These are phyloP conservation scores for Glareola pratincola DNA, from an alignment of 2,113 vertebrate species.

Conservation along the genomic window DNA sequence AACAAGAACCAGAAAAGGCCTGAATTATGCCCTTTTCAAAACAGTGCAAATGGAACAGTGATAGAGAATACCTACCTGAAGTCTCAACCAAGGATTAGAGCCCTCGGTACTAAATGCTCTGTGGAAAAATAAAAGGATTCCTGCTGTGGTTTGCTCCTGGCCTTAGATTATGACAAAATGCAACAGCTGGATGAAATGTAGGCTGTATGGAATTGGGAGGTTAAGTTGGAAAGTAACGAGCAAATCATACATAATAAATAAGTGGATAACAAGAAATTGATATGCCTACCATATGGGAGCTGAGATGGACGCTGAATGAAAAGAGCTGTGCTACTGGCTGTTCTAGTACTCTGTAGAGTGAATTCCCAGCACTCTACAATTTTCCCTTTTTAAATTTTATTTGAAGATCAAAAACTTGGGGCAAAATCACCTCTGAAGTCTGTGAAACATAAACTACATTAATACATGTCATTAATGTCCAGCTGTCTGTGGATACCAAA, in stretches of 20 bases:
- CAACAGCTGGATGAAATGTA: slow-evolving; percentile 48
- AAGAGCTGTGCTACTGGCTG: background rate
- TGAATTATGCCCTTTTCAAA: background rate
- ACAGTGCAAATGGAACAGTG: background rate
- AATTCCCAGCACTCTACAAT: background rate
- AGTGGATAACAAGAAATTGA: slow-evolving; percentile 47
- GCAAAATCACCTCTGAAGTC: background rate
- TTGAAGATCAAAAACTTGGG: background rate
- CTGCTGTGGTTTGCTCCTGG: background rate
- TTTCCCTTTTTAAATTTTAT: background rate
- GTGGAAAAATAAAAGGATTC: slow-evolving; percentile 7
- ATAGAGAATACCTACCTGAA: background rate
- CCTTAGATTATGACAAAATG: slow-evolving; percentile 4
- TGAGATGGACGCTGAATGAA: background rate
- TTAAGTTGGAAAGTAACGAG: slow-evolving; percentile 24
- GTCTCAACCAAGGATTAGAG: background rate
- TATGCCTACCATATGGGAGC: slow-evolving; percentile 33
- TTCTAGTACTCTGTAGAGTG: background rate
- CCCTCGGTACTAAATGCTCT: background rate
- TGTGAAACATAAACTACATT: background rate
- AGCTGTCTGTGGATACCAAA: background rate
- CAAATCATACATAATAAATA: slow-evolving; percentile 60
- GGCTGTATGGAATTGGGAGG: background rate
- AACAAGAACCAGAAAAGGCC: background rate
- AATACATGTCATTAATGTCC: background rate